Evolutionary conservation across 1,140 invertebrate genomes (phyloP), one percentile per base, ranked within the genome.

Genomic region (Cotesia vestalis): DNA sequence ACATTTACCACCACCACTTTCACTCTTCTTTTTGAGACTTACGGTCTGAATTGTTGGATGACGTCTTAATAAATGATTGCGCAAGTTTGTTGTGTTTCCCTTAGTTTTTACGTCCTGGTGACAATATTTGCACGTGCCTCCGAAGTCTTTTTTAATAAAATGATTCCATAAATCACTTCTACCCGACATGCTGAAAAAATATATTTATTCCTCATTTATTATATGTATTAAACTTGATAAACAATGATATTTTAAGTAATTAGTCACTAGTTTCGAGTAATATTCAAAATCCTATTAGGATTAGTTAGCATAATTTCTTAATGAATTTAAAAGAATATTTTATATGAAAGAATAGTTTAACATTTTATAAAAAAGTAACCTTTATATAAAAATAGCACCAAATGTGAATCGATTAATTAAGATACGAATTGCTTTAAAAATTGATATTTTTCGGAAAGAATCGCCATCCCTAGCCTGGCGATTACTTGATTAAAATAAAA

Each of bases 171-270:
- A 0, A 55, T 1, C 53, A 55, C 53, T 55, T 55, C 1, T 55
- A 55, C 53, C 53, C 53, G 53, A 55, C 4, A 55, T 55, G n/a
- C 53, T 55, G 53, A 55, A 55, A 55, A n/a, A 17, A 55, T n/a
- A 14, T 0, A 55, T 55, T 55, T 55, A 0, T 55, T 55, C n/a
- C n/a, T 55, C n/a, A n/a, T n/a, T n/a, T n/a, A n/a, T n/a, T n/a
- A n/a, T n/a, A n/a, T n/a, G n/a, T n/a, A 55, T 55, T 14, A 17
- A n/a, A 55, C 11, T 55, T 55, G 12, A 14, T 55, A 55, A 55
- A 55, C 53, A 14, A 55, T 1, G 4, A 55, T 0, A 17, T 17
- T 55, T 55, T 14, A 0, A 55, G 17, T 55, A 55, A 55, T 55
- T 55, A 55, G 53, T 4, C 0, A 40, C 38, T 5, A 40, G 38